Evolutionary conservation across 2,113 vertebrate species (phyloP).

Genomic region (Myrmecobius fasciatus): DNA sequence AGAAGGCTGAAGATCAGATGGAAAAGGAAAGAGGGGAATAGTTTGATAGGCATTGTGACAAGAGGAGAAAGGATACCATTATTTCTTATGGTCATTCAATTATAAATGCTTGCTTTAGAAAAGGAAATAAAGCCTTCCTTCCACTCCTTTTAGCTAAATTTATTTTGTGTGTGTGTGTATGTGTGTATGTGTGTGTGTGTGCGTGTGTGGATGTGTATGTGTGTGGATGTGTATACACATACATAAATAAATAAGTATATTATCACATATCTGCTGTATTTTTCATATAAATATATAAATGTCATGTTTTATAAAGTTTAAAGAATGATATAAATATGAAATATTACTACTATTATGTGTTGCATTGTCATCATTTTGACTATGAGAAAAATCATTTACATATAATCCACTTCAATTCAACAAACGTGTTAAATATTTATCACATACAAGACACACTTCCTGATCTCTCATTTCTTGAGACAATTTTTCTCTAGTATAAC

Average conservation of each 20-base stretch:
- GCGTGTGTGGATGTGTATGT: too few relatives aligned
- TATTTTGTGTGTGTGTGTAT: not conserved
- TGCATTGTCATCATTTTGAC: not conserved
- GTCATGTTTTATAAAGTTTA: not conserved
- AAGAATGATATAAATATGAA: not conserved
- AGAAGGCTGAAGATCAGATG: not conserved
- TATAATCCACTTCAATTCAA: not conserved
- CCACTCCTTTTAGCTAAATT: not conserved
- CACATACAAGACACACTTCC: not conserved
- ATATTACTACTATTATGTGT: not conserved
- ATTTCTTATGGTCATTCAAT: not conserved
- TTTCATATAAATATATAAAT: not conserved
- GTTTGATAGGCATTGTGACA: not conserved
- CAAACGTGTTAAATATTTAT: not conserved
- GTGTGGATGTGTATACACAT: not conserved
- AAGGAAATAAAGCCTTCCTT: too few relatives aligned
- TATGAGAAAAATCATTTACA: accelerated
- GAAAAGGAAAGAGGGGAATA: accelerated
- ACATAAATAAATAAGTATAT: not conserved
- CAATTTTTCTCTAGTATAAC: accelerated
- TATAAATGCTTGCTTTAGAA: not conserved
- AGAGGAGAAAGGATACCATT: not conserved
- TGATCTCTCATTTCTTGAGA: not conserved
- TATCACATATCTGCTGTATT: not conserved
- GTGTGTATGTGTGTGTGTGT: not conserved